phyloP scores from a whole-genome alignment of 2,113 vertebrate genomes.

The Cyanocitta stelleri region DNA sequence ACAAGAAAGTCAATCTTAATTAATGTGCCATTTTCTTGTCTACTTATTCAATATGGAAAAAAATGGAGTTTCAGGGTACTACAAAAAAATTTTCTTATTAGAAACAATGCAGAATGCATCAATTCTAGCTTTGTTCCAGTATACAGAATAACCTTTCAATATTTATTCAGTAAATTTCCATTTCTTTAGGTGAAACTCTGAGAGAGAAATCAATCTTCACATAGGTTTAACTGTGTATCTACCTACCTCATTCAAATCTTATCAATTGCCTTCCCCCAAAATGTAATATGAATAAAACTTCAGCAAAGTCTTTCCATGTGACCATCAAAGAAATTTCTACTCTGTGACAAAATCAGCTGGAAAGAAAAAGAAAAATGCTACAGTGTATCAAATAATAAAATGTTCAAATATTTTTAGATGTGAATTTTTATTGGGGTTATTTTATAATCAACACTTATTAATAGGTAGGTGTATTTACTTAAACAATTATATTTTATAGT shows the following conservation, averaged over 20 bases:
- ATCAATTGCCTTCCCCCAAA: not conserved
- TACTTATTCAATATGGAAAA: not conserved
- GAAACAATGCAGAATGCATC: not conserved
- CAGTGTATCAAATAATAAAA: not conserved
- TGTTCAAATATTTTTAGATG: not conserved
- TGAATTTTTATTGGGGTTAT: not conserved
- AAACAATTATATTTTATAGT: conserved; percentile 13
- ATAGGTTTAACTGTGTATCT: not conserved
- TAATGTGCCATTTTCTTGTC: not conserved
- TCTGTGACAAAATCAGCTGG: not conserved
- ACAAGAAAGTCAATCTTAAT: not conserved
- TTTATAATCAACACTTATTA: not conserved
- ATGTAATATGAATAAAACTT: not conserved
- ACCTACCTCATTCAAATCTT: not conserved
- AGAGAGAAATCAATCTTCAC: not conserved
- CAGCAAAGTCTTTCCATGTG: not conserved
- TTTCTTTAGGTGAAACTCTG: not conserved
- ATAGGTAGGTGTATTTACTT: not conserved
- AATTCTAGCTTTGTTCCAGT: not conserved
- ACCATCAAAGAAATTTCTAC: not conserved
- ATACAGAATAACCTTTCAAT: not conserved
- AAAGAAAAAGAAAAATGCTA: not conserved
- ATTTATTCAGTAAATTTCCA: not conserved
- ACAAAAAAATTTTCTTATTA: not conserved
- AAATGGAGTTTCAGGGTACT: not conserved